Percentiles rank a stretch among this genome's conserved stretches.
Evolutionary conservation across 2,113 vertebrate genomes (phyloP).

Genomic region (Porphyrio hochstetteri): DNA sequence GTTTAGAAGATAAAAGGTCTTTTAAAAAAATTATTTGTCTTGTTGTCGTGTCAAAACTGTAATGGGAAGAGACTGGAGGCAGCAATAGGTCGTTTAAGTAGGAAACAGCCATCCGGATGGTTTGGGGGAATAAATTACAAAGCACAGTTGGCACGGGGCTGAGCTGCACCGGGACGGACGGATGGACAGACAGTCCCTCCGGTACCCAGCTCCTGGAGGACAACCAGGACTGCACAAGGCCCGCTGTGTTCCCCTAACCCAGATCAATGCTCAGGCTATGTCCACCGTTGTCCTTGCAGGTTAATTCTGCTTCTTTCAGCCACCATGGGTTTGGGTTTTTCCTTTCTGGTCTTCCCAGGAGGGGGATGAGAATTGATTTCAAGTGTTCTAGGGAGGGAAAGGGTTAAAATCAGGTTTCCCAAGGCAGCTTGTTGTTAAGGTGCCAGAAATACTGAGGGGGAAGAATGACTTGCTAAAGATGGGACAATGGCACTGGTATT

Average conservation of each 20-base stretch:
- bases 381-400: neutral
- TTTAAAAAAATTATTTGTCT: slow-evolving; percentile 76
- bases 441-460: slow-evolving; percentile 43
- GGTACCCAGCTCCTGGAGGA: slow-evolving; percentile 4
- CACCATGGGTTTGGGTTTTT: neutral
- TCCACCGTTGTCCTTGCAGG: neutral
- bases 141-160: neutral
- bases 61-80: slow-evolving; percentile 60
- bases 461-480: slow-evolving; percentile 63
- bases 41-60: slow-evolving; percentile 68
- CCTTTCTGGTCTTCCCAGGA: neutral
- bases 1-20: slow-evolving; percentile 77
- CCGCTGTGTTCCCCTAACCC: neutral
- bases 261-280: neutral
- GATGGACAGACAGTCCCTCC: too few relatives aligned
- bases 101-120: slow-evolving; percentile 29
- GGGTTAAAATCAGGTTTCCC: slow-evolving; percentile 64
- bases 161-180: neutral
- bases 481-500: slow-evolving; percentile 64
- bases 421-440: slow-evolving; percentile 53
- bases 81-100: neutral
- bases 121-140: neutral
- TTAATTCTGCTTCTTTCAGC: neutral
- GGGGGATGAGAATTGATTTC: neutral
- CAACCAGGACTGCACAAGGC: neutral